Conservation (phyloP, 2,797 vertebrate species). For the Typhlichthys eigenmanni region DNA sequence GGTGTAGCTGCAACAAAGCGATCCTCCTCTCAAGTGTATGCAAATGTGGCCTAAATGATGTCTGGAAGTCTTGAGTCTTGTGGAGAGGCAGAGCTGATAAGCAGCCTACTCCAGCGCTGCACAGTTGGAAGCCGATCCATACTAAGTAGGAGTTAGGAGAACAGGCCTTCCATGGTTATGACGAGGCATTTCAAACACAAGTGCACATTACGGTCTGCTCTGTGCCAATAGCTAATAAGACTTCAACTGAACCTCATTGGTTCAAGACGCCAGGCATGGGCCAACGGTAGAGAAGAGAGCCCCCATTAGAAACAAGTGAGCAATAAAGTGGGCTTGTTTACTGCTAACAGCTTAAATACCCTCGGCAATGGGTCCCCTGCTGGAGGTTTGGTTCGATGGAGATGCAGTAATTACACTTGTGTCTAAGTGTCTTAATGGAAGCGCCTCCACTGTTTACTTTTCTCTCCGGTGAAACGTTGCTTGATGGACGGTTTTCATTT, state of each 20-base stretch:
- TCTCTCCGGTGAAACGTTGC: slow-evolving; percentile 49
- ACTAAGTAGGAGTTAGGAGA: slow-evolving; percentile 29
- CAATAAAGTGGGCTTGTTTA: slow-evolving; percentile 73
- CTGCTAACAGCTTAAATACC: slow-evolving; percentile 64
- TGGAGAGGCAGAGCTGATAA: slow-evolving; percentile 32
- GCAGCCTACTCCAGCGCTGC: slow-evolving; percentile 24
- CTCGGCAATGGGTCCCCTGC: slow-evolving; percentile 69
- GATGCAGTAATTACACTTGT: slow-evolving; percentile 77
- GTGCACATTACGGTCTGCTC: slow-evolving; percentile 51
- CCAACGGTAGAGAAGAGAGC: slow-evolving; percentile 53
- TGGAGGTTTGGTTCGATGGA: slow-evolving; percentile 67
- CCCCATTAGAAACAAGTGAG: slow-evolving; percentile 67
- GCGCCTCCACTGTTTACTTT: slow-evolving; percentile 70
- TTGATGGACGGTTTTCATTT: slow-evolving; percentile 60
- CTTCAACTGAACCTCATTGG: slow-evolving; percentile 48
- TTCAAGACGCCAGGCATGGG: slow-evolving; percentile 57
- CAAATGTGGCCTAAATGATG: neutral
- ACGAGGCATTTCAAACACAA: slow-evolving; percentile 46
- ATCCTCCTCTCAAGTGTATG: too few relatives aligned
- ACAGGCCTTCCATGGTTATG: slow-evolving; percentile 34
- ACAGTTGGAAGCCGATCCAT: slow-evolving; percentile 12
- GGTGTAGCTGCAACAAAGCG: too few relatives aligned
- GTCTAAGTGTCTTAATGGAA: slow-evolving; percentile 73
- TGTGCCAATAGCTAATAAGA: slow-evolving; percentile 60
- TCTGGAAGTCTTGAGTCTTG: slow-evolving; percentile 2